These are phyloP conservation scores for Orestias chungarensis DNA, from an alignment of 2,797 vertebrate genomes.

Conservation along the genomic window DNA sequence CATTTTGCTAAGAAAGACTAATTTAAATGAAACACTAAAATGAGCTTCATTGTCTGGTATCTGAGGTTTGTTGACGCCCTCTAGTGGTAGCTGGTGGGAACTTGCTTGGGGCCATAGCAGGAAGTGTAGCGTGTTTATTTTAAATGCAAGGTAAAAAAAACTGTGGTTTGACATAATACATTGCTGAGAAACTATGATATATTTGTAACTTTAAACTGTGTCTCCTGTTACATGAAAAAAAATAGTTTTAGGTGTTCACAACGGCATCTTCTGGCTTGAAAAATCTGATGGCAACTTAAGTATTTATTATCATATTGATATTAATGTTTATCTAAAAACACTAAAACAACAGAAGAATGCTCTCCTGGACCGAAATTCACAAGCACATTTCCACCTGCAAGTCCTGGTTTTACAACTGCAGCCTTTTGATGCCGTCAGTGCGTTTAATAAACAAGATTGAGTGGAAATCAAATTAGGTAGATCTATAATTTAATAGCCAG, in stretches of 20 bases:
- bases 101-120: not conserved
- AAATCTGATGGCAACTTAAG: not conserved
- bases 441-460: not conserved
- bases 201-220: not conserved
- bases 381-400: not conserved
- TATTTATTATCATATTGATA: no score
- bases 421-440: not conserved
- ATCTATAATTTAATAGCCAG: conserved; percentile 1
- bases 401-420: not conserved
- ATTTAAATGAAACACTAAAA: not conserved
- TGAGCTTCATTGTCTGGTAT: not conserved
- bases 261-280: no score
- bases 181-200: not conserved
- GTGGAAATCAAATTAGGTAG: not conserved
- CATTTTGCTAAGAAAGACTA: not conserved
- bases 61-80: conserved; percentile 12
- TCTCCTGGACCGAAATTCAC: not conserved
- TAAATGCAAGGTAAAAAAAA: not conserved
- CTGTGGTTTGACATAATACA: not conserved
- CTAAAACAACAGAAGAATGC: not conserved
- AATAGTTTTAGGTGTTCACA: not conserved
- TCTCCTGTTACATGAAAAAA: not conserved
- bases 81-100: conserved; percentile 14
- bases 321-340: not conserved
- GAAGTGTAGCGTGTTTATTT: not conserved